Evolutionary conservation across 2,888 invertebrate species (phyloP).

Genomic region (Ennomos erosarius): DNA sequence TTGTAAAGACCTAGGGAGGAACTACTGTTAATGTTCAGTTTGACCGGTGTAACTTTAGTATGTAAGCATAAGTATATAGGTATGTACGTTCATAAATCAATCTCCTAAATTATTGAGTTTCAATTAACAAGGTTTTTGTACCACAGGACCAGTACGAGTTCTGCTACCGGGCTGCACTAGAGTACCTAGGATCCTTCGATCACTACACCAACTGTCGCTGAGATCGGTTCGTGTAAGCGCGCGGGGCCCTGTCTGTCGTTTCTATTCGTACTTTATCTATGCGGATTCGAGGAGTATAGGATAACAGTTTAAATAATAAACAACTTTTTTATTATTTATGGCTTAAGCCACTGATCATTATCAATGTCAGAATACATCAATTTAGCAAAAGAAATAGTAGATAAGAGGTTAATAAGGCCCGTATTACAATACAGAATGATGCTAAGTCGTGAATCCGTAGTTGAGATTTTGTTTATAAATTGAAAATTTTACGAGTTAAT

Average conservation of each 20-base stretch:
- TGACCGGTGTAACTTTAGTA: no score
- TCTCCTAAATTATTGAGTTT: no score
- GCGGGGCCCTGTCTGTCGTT: constrained; percentile 48
- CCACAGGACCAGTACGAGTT: constrained; percentile 99
- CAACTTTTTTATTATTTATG: constrained; percentile 3
- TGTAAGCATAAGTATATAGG: no score
- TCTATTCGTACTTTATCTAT: constrained; percentile 60
- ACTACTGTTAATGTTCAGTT: no score
- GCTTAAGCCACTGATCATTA: constrained; percentile 8
- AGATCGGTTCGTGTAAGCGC: constrained; percentile 75
- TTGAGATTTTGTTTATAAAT: no score
- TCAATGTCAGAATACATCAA: not conserved
- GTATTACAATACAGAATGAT: no score
- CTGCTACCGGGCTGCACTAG: constrained; percentile 99
- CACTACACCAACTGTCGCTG: constrained; percentile 94
- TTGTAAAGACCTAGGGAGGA: no score
- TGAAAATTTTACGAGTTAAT: no score
- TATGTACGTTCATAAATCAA: no score
- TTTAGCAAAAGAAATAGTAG: not conserved
- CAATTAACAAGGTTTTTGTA: constrained; percentile 9
- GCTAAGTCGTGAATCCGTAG: no score
- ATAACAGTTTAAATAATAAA: constrained; percentile 4
- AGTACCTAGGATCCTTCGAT: constrained; percentile 99
- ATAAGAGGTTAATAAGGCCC: no score
- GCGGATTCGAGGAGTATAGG: constrained; percentile 20